Evolutionary conservation across 2,113 vertebrate genomes (phyloP).

Genomic region (Semnornis frantzii): DNA sequence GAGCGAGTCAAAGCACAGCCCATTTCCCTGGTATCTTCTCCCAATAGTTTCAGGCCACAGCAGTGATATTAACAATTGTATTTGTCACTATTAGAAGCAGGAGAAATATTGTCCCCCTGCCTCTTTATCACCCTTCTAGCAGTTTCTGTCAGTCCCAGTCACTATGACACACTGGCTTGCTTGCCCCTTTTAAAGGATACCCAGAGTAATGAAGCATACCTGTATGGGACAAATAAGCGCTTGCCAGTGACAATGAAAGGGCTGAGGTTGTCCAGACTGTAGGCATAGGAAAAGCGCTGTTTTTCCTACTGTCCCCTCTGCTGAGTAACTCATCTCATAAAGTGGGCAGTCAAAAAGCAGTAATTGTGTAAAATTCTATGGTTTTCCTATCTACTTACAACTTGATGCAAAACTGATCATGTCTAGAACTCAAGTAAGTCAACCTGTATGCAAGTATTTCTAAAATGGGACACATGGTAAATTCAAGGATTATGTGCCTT

Average conservation of each 20-base stretch:
- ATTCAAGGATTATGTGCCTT: background rate
- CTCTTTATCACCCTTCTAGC: background rate
- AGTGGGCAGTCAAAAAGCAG: background rate
- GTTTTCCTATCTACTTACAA: background rate
- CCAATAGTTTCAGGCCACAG: background rate
- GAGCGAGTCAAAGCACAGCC: background rate
- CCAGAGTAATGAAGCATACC: background rate
- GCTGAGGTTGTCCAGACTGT: background rate
- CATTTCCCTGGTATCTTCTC: background rate
- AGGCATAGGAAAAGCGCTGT: background rate
- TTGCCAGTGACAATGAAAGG: background rate
- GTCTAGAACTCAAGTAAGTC: background rate
- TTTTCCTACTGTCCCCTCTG: background rate
- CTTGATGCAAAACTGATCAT: background rate
- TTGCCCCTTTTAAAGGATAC: background rate
- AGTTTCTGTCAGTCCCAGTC: background rate
- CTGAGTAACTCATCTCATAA: background rate
- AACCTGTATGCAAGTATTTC: background rate
- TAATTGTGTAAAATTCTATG: background rate
- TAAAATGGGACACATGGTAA: background rate
- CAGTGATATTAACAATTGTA: background rate
- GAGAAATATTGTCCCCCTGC: background rate
- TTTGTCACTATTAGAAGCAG: background rate
- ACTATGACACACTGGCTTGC: background rate
- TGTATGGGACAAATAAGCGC: background rate